Conservation (phyloP, 2,113 vertebrate genomes). For the Malurus alboscapulatus region DNA sequence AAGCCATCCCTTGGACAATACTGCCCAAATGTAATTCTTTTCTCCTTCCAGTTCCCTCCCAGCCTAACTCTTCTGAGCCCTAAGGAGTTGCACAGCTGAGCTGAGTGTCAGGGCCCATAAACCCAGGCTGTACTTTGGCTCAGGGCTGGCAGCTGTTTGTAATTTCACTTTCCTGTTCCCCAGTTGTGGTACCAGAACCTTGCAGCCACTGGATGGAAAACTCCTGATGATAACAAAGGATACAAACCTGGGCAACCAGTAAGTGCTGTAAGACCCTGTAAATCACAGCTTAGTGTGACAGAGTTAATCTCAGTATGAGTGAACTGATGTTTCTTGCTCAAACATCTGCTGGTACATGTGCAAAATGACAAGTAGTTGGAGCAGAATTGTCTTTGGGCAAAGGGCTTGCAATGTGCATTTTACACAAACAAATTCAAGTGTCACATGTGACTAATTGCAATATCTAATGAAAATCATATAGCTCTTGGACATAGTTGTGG, state of each 20-base stretch:
- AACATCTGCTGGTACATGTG: neutral
- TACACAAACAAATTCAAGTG: neutral
- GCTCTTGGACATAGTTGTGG: neutral
- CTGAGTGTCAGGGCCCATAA: neutral
- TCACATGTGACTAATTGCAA: neutral
- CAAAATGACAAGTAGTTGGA: neutral
- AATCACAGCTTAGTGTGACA: neutral
- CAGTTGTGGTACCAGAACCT: neutral
- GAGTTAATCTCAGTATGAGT: neutral
- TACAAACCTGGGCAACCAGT: neutral
- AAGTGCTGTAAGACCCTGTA: neutral
- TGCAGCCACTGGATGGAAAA: neutral
- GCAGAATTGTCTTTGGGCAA: neutral
- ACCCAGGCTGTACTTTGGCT: neutral
- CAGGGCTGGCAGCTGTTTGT: neutral
- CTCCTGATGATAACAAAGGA: neutral
- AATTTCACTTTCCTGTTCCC: neutral
- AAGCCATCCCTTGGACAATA: neutral
- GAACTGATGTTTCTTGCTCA: neutral
- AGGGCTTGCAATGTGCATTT: neutral
- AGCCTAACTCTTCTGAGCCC: neutral
- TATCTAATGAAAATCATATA: neutral
- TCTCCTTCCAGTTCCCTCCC: neutral
- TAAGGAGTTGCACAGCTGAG: neutral
- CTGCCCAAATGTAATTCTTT: neutral